Evolutionary conservation across 2,113 vertebrate genomes (phyloP).

Genomic region (Macrotis lagotis): DNA sequence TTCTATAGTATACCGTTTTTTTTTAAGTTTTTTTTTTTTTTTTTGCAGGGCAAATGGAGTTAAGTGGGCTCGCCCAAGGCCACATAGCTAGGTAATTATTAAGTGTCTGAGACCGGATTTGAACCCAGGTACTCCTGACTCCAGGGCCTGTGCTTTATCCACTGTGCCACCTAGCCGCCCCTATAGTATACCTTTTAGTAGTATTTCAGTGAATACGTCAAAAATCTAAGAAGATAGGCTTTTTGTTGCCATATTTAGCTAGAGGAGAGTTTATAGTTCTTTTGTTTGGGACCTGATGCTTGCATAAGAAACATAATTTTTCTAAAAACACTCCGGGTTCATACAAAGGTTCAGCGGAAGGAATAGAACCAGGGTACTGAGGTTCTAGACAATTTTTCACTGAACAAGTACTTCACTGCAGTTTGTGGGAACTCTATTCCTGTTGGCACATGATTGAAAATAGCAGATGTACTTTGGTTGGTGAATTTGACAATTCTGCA

Average conservation of each 20-base stretch:
- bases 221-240: not conserved
- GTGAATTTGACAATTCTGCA: constrained; percentile 77
- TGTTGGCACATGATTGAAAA: constrained; percentile 42
- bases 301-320: not conserved
- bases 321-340: not conserved
- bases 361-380: constrained; percentile 15
- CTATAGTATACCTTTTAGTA: not conserved
- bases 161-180: no score
- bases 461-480: constrained; percentile 52
- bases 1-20: not conserved
- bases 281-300: not conserved
- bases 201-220: not conserved
- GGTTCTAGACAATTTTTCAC: not conserved
- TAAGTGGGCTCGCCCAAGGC: no score
- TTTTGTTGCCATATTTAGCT: not conserved
- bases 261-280: not conserved
- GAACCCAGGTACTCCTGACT: no score
- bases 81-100: no score
- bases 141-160: no score
- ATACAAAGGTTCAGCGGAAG: not conserved
- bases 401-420: constrained; percentile 46
- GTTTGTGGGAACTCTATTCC: not conserved
- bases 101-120: no score
- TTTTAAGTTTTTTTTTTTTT: no score
- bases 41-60: no score